Base-by-base conservation (phyloP, 2,797 vertebrate genomes). In the Crenuchus spilurus region DNA sequence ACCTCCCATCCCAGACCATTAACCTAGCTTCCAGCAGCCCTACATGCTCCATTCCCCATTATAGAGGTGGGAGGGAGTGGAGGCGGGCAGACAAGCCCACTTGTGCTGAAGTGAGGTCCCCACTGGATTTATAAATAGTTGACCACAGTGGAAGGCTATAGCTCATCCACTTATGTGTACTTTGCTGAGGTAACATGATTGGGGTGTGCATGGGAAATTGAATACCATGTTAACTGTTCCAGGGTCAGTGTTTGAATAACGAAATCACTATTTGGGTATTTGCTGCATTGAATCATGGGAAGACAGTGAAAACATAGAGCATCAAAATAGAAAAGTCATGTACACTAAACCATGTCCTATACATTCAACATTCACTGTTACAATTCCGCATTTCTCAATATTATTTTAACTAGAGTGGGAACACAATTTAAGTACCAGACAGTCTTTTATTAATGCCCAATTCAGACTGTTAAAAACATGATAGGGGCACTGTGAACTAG, bases 61-160 rank as follows among this genome's bases (percentile, higher is more conserved):
- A 5, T 9, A 30, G 39, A 63, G 39, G 61, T 14, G 6, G 51
- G 14, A 31, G 28, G 28, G 28, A 7, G 2, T 11, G 24, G 49
- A 24, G 11, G 10, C 24, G 2, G 9, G 1, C 2, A 8, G 46
- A 10, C 18, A 11, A 49, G n/a, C n/a, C n/a, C n/a, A n/a, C n/a
- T 49, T 49, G 7, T 24, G 46, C 46, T 49, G 18, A 49, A 49
- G 20, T 72, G 52, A 76, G 66, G 64, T 77, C 74, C 65, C 24
- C 71, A 48, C 46, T 2, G 24, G 1, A 18, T 52, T 20, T 78
- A 79, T 76, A 84, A 83, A 83, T 75, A 84, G 67, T 57, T 10
- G 33, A 9, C 55, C 55, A 49, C 63, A 24, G 49, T 33, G 74
- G 74, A 80, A 70, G 7, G 58, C 58, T 61, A 72, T 39, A 75